Base-by-base conservation (phyloP, 2,113 vertebrate genomes). In the Beaufortia kweichowensis region DNA sequence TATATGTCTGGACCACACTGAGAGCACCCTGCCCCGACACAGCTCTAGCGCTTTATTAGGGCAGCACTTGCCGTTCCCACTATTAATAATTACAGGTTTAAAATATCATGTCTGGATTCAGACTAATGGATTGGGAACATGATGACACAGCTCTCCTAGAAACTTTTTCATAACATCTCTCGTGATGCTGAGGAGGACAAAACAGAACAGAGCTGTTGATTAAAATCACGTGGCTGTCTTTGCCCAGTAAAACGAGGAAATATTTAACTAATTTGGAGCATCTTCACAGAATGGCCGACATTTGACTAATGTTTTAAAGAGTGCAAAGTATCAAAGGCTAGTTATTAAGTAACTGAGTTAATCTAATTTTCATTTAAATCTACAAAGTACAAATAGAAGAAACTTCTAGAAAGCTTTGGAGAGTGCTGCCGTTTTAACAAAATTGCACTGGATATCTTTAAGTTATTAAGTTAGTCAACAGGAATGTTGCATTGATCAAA, bases 231-330 rank as follows among this genome's bases (percentile, higher is more conserved):
- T 7, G 33, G 50, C 4, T 55, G 63, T 21, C 10, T 61, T 61
- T 73, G 24, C 23, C 31, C 10, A 1, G 29, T 35, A 43, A 53
- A 15, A 59, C 8, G 57, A 61, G 71, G 60, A 11, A 74, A 82
- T 71, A 28, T 76, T 72, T 79, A 82, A 82, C 81, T 79, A 55
- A 73, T 61, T 14, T 33, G 7, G 29, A 55, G 75, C 39, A 43
- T 35, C 57, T 33, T 71, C 31, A 48, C 39, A 46, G 46, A 63
- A 67, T 61, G 31, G 69, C 1, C 11, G n/a, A 31, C 14, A 12
- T 23, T 26, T 35, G 66, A 70, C 31, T 31, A 31, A 64, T 29
- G 46, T 63, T 35, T 69, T 26, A 31, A 57, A 19, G 19, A 62
- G 28, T 57, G 12, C 61, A 68, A 48, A 41, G 15, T 35, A 68